Conservation (phyloP, 2,113 vertebrate genomes). For the Pedionomus torquatus region DNA sequence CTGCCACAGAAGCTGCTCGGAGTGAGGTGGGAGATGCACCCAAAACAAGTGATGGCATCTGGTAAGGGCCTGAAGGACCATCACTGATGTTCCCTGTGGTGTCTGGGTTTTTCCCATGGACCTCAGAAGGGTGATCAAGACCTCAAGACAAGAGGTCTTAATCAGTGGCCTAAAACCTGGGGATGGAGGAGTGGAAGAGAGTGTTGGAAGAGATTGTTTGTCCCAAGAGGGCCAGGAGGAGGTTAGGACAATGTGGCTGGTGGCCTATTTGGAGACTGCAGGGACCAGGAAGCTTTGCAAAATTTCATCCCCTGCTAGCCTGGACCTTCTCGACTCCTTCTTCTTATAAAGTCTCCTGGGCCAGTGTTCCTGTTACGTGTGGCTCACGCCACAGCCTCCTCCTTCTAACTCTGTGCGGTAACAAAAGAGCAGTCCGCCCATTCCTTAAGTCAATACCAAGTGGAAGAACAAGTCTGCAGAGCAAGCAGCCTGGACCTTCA, state of each 20-base stretch:
- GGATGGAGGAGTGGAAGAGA: neutral
- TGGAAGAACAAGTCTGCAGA: neutral
- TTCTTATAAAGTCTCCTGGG: neutral
- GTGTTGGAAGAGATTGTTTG: neutral
- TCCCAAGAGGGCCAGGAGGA: neutral
- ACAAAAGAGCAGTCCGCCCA: neutral
- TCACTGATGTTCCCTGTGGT: accelerated
- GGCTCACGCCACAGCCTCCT: neutral
- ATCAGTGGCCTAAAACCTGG: neutral
- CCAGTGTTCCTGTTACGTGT: neutral
- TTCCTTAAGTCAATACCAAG: neutral
- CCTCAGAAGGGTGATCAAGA: neutral
- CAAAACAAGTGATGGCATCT: neutral
- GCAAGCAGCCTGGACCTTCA: neutral
- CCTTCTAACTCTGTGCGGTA: neutral
- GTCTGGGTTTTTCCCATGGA: neutral
- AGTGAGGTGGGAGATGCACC: neutral
- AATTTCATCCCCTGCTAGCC: neutral
- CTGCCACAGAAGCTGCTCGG: neutral
- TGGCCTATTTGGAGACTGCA: neutral
- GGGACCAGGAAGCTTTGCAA: neutral
- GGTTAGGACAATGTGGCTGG: neutral
- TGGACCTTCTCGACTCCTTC: neutral
- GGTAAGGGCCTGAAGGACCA: neutral
- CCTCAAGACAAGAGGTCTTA: neutral